Conservation (phyloP, 2,797 vertebrate genomes). For the Propithecus perrieri region DNA sequence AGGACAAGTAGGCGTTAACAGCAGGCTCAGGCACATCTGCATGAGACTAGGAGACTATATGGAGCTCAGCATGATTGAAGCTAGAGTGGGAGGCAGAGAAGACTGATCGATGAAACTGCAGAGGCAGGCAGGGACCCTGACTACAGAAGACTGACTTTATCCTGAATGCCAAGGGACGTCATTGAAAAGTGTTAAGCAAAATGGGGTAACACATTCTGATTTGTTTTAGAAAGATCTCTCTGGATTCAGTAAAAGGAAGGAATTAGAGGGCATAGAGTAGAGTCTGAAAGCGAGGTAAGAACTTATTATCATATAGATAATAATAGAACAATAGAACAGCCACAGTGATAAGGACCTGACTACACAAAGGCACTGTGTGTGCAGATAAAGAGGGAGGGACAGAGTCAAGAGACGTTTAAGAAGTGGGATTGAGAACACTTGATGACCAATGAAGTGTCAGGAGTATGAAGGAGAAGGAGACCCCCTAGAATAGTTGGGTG, state of each 20-base stretch:
- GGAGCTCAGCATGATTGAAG: background rate
- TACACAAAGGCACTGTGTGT: background rate
- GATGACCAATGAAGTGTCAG: background rate
- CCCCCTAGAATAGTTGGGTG: background rate
- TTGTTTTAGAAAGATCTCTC: slow-evolving; percentile 17
- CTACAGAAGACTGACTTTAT: background rate
- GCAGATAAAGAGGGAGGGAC: background rate
- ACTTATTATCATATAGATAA: no score
- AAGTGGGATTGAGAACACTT: background rate
- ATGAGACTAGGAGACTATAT: background rate
- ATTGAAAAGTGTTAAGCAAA: background rate
- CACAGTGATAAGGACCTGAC: background rate
- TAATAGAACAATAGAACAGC: background rate
- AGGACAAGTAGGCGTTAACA: background rate
- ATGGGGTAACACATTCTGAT: background rate
- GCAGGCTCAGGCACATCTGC: background rate
- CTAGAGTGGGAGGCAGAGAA: background rate
- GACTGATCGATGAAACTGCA: background rate
- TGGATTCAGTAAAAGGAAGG: background rate
- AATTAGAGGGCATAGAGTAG: background rate
- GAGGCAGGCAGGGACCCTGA: background rate
- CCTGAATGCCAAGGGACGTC: background rate
- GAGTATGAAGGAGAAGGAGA: background rate
- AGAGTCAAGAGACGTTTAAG: background rate
- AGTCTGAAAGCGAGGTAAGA: background rate